These are phyloP conservation scores for Meloe dianella DNA, from an alignment of 2,888 invertebrate genomes.

Conservation along the genomic window DNA sequence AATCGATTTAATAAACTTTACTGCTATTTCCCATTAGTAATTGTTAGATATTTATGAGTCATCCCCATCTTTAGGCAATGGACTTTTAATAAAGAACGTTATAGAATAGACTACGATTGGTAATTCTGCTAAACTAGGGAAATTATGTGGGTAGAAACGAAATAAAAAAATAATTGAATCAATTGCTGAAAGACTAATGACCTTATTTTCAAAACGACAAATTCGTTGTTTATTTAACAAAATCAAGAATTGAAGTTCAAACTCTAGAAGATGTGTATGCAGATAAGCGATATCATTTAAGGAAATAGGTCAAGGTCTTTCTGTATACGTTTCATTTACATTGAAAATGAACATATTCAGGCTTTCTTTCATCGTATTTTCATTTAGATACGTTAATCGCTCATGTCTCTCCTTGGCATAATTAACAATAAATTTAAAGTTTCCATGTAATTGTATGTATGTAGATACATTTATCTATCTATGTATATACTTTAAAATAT, in stretches of 20 bases:
- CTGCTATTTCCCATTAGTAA: too few relatives aligned
- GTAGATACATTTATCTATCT: not conserved
- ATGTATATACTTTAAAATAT: conserved; percentile 3
- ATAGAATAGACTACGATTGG: not conserved
- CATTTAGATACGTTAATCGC: not conserved
- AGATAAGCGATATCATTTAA: not conserved
- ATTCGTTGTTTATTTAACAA: not conserved
- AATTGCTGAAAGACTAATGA: not conserved
- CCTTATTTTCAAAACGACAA: not conserved
- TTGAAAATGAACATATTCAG: not conserved
- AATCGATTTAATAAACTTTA: too few relatives aligned
- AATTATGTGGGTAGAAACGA: not conserved
- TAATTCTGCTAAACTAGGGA: not conserved
- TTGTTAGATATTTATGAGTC: not conserved
- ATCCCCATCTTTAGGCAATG: not conserved
- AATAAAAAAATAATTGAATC: not conserved
- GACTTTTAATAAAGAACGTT: not conserved
- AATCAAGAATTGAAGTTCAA: too few relatives aligned
- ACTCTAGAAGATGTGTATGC: not conserved
- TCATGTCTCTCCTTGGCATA: too few relatives aligned
- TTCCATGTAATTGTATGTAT: not conserved
- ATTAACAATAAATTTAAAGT: too few relatives aligned
- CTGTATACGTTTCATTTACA: not conserved
- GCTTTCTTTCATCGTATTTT: not conserved
- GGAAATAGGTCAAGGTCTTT: not conserved